phyloP scores from a whole-genome alignment of 2,113 vertebrate genomes.

The Carassius carassius region DNA sequence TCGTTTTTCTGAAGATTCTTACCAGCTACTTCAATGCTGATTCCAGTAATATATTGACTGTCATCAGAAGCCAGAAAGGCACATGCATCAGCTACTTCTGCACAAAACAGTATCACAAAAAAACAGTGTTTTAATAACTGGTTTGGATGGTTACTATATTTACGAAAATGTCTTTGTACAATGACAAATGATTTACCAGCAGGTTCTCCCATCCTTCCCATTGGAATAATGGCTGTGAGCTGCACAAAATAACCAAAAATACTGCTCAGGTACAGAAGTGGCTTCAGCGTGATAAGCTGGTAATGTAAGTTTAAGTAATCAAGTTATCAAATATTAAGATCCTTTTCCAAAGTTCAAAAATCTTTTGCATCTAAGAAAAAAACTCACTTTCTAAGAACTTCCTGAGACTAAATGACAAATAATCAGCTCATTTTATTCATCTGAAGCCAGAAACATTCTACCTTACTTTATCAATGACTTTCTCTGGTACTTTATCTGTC shows the following conservation, averaged over 20 bases:
- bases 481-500: conserved; percentile 84
- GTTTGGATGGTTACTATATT: too few relatives aligned
- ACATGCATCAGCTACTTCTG: conserved; percentile 86
- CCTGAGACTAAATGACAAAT: not conserved
- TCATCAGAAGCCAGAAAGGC: conserved; percentile 87
- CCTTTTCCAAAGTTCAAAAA: too few relatives aligned
- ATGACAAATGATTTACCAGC: conserved; percentile 69
- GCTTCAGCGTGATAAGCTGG: too few relatives aligned
- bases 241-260: conserved; percentile 49
- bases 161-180: not conserved
- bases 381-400: too few relatives aligned
- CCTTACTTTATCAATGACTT: conserved; percentile 81
- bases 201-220: conserved; percentile 80
- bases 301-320: conserved; percentile 39
- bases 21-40: conserved; percentile 86
- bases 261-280: not conserved
- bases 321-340: not conserved
- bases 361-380: not conserved
- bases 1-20: conserved; percentile 6
- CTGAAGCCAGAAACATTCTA: not conserved
- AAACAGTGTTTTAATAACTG: too few relatives aligned
- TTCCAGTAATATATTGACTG: conserved; percentile 85
- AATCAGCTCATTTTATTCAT: not conserved
- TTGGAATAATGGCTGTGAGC: conserved; percentile 74
- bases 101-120: not conserved